Evolutionary conservation across 2,888 invertebrate species (phyloP).

Genomic region (Tanytarsus gracilentus): DNA sequence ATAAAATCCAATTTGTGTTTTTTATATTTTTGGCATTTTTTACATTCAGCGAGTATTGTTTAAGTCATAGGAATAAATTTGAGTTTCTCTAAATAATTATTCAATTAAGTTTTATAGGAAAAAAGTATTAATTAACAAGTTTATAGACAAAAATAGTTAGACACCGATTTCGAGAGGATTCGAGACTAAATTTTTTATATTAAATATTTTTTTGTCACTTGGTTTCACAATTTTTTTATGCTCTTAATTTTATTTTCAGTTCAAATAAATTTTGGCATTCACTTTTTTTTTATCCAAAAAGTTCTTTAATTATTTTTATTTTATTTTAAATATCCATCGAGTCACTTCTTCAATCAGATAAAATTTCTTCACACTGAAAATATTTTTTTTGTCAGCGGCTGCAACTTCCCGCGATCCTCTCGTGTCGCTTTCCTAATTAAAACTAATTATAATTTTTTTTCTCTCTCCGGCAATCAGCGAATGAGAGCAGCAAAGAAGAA

Average conservation of each 20-base stretch:
- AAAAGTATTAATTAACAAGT: no score
- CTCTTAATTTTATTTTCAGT: background rate
- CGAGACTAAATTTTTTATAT: no score
- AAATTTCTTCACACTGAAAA: background rate
- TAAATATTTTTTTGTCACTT: background rate
- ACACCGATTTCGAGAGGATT: no score
- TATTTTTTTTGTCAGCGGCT: background rate
- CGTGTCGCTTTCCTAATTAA: conserved; percentile 25
- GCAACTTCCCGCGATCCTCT: conserved; percentile 21
- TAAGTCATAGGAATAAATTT: no score
- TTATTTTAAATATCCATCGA: background rate
- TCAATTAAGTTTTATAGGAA: no score
- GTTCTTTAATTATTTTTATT: background rate
- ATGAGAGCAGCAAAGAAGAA: conserved; percentile 21
- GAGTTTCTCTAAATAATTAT: no score
- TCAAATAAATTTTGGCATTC: background rate
- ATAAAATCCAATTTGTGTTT: no score
- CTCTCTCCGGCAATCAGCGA: conserved; percentile 23
- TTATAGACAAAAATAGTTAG: no score
- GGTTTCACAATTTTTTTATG: background rate
- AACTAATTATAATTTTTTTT: conserved; percentile 25
- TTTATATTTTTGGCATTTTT: no score
- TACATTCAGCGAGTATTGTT: no score
- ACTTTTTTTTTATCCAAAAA: background rate
- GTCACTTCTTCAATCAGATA: background rate